These are phyloP conservation scores for Rallus limicola DNA, from an alignment of 2,113 vertebrate genomes.

Conservation along the genomic window DNA sequence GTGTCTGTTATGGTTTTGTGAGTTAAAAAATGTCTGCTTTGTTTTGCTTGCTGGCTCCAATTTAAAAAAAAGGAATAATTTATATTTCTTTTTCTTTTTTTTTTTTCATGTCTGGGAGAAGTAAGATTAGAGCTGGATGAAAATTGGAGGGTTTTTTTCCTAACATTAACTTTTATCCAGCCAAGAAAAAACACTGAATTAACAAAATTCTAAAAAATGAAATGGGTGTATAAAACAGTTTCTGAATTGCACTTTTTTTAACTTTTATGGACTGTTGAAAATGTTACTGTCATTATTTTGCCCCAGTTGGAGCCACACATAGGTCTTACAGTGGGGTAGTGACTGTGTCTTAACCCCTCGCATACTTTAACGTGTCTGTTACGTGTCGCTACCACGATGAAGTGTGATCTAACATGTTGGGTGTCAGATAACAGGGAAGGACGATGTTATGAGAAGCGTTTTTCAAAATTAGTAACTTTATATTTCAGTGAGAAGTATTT, in stretches of 20 bases:
- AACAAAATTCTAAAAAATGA: background rate
- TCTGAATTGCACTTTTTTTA: background rate
- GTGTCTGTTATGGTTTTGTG: background rate
- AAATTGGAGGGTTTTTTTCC: fast-evolving
- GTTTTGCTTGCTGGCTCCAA: background rate
- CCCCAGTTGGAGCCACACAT: background rate
- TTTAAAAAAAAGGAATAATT: background rate
- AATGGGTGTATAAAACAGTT: background rate
- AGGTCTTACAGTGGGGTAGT: background rate
- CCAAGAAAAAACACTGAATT: background rate
- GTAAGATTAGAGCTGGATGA: background rate
- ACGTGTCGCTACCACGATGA: background rate
- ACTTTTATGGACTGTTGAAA: background rate
- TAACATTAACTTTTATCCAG: background rate
- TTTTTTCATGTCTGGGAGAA: background rate
- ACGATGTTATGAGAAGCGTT: background rate
- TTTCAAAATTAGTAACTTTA: background rate
- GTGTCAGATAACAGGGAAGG: background rate
- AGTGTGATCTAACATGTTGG: background rate
- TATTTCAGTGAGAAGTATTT: background rate
- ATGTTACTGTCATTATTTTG: background rate
- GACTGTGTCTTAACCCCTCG: background rate
- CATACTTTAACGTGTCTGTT: background rate
- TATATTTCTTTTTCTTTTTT: background rate
- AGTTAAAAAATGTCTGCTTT: background rate